Evolutionary conservation across 2,113 vertebrate genomes (phyloP).

Genomic region (Solea solea): DNA sequence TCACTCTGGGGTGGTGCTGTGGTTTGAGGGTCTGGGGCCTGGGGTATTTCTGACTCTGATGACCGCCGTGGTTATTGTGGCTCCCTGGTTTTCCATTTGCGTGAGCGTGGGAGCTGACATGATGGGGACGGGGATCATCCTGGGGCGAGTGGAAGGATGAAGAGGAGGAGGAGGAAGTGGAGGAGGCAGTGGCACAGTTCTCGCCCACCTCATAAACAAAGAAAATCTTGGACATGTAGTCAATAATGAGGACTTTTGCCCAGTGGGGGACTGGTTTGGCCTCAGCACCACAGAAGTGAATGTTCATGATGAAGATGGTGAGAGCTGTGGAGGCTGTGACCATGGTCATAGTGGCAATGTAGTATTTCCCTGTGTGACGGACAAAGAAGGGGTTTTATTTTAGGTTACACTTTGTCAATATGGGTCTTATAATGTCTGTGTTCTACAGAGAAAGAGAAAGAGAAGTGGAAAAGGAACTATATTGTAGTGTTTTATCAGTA

Average conservation of each 20-base stretch:
- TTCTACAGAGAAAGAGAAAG: too few relatives aligned
- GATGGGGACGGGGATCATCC: constrained; percentile 41
- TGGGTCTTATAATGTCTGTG: too few relatives aligned
- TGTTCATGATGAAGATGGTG: constrained; percentile 99
- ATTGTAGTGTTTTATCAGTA: too few relatives aligned
- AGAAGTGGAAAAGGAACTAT: too few relatives aligned
- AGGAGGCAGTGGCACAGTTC: constrained; percentile 82
- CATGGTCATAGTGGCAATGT: constrained; percentile 98
- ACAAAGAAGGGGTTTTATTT: neutral
- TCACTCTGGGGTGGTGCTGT: constrained; percentile 58
- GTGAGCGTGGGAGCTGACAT: constrained; percentile 41
- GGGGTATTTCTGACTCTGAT: constrained; percentile 32
- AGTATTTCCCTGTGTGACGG: constrained; percentile 90
- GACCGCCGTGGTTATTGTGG: constrained; percentile 32
- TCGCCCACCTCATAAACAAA: constrained; percentile 98
- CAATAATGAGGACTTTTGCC: constrained; percentile 94
- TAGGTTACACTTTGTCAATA: neutral
- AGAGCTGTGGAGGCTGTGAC: constrained; percentile 95
- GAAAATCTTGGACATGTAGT: constrained; percentile 96
- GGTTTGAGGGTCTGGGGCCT: constrained; percentile 62
- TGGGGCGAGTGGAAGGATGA: constrained; percentile 36
- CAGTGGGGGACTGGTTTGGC: constrained; percentile 94
- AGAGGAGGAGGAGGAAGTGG: constrained; percentile 20
- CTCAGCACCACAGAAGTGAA: constrained; percentile 95
- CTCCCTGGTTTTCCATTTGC: constrained; percentile 58